Evolutionary conservation across 2,797 vertebrate genomes (phyloP).

Genomic region (Danionella dracula): DNA sequence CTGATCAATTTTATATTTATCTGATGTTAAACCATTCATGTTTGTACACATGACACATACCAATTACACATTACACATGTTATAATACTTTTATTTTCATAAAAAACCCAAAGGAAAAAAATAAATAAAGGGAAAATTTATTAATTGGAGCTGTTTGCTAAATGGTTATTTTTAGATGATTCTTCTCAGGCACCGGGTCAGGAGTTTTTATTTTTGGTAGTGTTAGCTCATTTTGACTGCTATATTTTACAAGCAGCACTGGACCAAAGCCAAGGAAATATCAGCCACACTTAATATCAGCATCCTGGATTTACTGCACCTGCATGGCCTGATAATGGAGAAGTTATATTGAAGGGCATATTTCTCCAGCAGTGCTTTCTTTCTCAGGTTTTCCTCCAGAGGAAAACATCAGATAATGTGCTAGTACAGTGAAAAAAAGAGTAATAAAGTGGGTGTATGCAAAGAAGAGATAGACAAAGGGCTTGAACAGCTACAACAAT

Average conservation of each 20-base stretch:
- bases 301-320: slow-evolving; percentile 60
- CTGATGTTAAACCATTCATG: too few species aligned
- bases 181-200: too few species aligned
- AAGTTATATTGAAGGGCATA: slow-evolving; percentile 60
- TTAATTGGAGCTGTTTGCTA: too few species aligned
- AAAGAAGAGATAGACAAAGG: background rate
- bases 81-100: too few species aligned
- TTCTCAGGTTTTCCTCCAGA: slow-evolving; percentile 36
- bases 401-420: slow-evolving; percentile 55
- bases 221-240: slow-evolving; percentile 55
- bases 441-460: slow-evolving; percentile 32
- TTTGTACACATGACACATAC: too few species aligned
- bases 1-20: too few species aligned
- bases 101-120: too few species aligned
- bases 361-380: slow-evolving; percentile 43
- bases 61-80: too few species aligned
- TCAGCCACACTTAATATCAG: slow-evolving; percentile 65
- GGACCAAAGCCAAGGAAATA: slow-evolving; percentile 59
- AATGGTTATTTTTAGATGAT: too few species aligned
- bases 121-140: too few species aligned
- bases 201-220: too few species aligned
- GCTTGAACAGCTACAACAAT: too few species aligned
- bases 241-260: slow-evolving; percentile 58
- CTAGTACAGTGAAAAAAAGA: slow-evolving; percentile 29
- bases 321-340: slow-evolving; percentile 55